Base-by-base conservation (phyloP, 2,888 invertebrate species). In the Congeria kusceri region DNA sequence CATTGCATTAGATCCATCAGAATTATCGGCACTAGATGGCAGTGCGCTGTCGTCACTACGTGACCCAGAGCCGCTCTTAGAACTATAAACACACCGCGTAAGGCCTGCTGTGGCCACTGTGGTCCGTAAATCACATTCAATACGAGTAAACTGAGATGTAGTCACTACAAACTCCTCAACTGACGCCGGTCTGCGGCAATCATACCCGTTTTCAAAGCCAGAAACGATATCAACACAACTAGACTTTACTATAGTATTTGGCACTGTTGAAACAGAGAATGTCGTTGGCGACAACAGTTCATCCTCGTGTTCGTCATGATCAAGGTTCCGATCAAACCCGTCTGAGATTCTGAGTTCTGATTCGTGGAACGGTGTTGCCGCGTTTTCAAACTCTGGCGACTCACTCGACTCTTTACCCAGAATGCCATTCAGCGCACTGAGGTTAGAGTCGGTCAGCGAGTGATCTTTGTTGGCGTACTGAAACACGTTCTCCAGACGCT, bases 1-100 rank as follows among this genome's bases (percentile, higher is more conserved):
- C 68, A 82, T 80, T 32, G 78, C 76, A 27, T 86, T 85, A 3
- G 87, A 87, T 5, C 87, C 89, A 61, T 85, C 86, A n/a, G 89
- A 89, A 81, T 88, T 87, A 77, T 90, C 90, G 56, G 87, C 86
- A 76, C 86, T 87, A 25, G 89, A 87, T 9, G 88, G 86, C 27
- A 87, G 64, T 28, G 87, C 86, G 76, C 86, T 77, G 65, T 86
- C 86, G 56, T 86, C 85, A 61, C 79, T 78, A 13, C 82, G 67
- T 23, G 82, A 80, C 23, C 83, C 77, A 9, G 77, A 70, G 59
- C 70, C 65, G 64, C 62, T 59, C 32, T 72, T 76, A 15, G 59
- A 28, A 64, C 65, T 61, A 46, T 64, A 72, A 47, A 56, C 62
- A 76, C 67, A 70, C 18, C 23, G 62, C 46, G 65, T 49, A 25